Base-by-base conservation (phyloP, 2,797 vertebrate genomes). In the Girardinus metallicus region DNA sequence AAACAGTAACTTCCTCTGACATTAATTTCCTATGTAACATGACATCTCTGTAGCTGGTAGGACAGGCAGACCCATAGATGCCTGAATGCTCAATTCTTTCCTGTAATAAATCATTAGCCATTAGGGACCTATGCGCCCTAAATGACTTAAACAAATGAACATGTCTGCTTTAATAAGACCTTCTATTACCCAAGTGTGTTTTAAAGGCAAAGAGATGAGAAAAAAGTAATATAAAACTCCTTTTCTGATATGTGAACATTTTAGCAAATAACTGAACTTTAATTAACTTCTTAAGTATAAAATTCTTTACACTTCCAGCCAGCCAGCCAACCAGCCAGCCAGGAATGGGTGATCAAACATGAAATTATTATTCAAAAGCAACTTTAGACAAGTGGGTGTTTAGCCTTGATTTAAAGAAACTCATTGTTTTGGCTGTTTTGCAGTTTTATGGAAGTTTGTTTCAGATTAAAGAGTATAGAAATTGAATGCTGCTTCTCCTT, bases 61-160 rank as follows among this genome's bases (percentile, higher is more conserved):
- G 86, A 89, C 79, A 60, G 89, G 81, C 49, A 57, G 83, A 90
- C 92, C 91, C 89, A 83, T 92, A 90, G 93, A 94, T 93, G 91
- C 94, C 87, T 75, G 89, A 85, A 94, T 94, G 93, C 93, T 73
- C 89, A 93, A 93, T 94, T 90, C 91, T 89, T 93, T 94, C 91
- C 93, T 94, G 94, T 95, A 92, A 95, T 96, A 95, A 96, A 96
- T 96, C 95, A 95, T 95, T 94, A 95, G 91, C 88, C 93, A 93
- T 95, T 93, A 92, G 94, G 86, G 94, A 93, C 94, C 93, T 83
- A 83, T 92, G 91, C 91, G 92, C 92, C 90, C 91, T 94, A 93
- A 95, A 95, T 93, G 95, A 96, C 95, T 96, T 92, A 89, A 95
- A 96, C 95, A 95, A 96, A 96, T 96, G 93, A 96, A 95, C 94